Conservation (phyloP, 1,140 invertebrate genomes). For the Tribolium castaneum region DNA sequence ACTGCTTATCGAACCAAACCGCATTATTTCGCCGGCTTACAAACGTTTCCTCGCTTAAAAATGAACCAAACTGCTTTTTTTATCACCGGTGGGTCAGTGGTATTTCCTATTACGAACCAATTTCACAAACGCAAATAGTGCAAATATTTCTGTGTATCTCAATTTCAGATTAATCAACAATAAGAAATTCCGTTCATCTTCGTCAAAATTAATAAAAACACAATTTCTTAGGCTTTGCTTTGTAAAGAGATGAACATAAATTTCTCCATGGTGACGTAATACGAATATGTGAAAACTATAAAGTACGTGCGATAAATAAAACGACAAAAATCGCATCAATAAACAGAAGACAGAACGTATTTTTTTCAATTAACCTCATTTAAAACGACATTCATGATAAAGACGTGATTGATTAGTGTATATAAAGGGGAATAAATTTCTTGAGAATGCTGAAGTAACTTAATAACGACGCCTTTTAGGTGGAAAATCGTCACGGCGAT, state of each 20-base stretch:
- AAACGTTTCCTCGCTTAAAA: too few species aligned
- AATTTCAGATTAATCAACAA: background rate
- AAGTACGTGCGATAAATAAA: background rate
- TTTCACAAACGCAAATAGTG: too few species aligned
- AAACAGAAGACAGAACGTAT: background rate
- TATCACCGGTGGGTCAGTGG: too few species aligned
- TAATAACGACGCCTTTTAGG: constrained; percentile 33
- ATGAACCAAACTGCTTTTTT: too few species aligned
- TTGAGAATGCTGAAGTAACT: constrained; percentile 14
- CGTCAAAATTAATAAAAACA: background rate
- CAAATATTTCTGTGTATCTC: too few species aligned
- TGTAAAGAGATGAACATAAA: background rate
- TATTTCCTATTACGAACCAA: too few species aligned
- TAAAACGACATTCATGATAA: background rate
- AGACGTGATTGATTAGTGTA: background rate
- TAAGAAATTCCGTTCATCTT: constrained; percentile 5
- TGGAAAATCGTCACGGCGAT: constrained; percentile 39
- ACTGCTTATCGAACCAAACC: too few species aligned
- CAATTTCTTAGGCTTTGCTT: background rate
- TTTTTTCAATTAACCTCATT: background rate
- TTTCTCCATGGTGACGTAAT: background rate
- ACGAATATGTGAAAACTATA: constrained; percentile 26
- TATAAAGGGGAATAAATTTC: constrained; percentile 1
- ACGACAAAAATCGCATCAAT: background rate
- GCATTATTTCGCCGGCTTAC: too few species aligned